Evolutionary conservation across 2,888 invertebrate species (phyloP), one percentile per base, ranked within the genome.

Genomic region (Xylophagus ater): DNA sequence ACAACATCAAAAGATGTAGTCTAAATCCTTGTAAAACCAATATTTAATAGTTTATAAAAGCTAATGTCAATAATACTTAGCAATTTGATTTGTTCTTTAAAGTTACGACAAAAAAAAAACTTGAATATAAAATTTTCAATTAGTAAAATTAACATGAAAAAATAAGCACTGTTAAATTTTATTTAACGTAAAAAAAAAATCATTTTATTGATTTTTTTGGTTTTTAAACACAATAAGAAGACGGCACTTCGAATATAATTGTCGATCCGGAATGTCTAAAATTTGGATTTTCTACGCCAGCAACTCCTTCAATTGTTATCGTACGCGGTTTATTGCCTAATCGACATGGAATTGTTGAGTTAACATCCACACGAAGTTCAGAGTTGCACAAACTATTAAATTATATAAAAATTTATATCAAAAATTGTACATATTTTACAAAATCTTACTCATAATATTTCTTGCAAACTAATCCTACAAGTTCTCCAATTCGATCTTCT

Each of bases 401-500:
- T 50, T 43, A 51, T 45, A 39, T 23, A 38, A 44, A 41, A 39
- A 20, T 8, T 20, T 18, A 23, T 37, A 17, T 29, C 25, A 36
- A 13, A n/a, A 26, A 13, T 10, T 12, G 32, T n/a, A 14, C 18
- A 23, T 34, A 19, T 20, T 40, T 18, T 9, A 18, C 3, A 17
- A 23, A 49, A 75, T 31, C 81, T 74, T 66, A 89, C 89, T 77
- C 74, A 47, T 72, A 69, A 64, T 78, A 87, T 57, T 81, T 72
- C 51, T 81, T 77, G 53, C 80, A 77, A 4, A 93, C 66, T 37
- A 83, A 73, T 10, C 90, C 94, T 10, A 93, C 72, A 20, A 90
- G 69, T 62, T 94, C 93, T 0, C 92, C 93, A 35, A 90, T 76
- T 47, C 83, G 70, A 61, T 92, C 89, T 46, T 82, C 81, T 36